Evolutionary conservation across 2,888 invertebrate species (phyloP).

Genomic region (Cynaeus angustus): DNA sequence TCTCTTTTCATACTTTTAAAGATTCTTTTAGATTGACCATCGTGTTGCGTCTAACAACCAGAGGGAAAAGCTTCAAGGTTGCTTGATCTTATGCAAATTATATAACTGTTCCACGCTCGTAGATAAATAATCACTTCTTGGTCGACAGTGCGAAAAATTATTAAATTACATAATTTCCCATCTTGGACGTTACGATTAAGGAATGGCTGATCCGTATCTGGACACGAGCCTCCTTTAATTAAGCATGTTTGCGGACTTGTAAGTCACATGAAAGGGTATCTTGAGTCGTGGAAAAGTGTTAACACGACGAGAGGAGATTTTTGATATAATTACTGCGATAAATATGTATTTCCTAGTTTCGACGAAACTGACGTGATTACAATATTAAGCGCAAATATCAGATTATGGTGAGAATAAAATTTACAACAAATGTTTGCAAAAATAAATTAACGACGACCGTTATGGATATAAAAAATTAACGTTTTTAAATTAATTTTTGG

Average conservation of each 20-base stretch:
- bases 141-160: constrained; percentile 38
- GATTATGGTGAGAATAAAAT: no score
- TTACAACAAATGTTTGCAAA: no score
- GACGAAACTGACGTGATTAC: no score
- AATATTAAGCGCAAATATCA: no score
- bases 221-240: constrained; percentile 35
- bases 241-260: constrained; percentile 11
- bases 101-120: constrained; percentile 33
- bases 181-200: constrained; percentile 18
- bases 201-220: constrained; percentile 29
- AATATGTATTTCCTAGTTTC: neutral
- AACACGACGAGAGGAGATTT: constrained; percentile 2
- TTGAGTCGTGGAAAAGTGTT: constrained; percentile 2
- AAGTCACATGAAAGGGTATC: constrained; percentile 15
- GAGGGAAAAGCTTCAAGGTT: constrained; percentile 38
- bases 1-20: constrained; percentile 5
- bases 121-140: constrained; percentile 34
- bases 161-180: constrained; percentile 40
- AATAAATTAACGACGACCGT: no score
- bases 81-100: constrained; percentile 39
- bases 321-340: neutral
- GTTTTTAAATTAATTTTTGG: no score
- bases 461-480: no score
- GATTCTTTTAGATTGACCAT: constrained; percentile 19
- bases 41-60: constrained; percentile 10